These are phyloP conservation scores for Brachypteracias leptosomus DNA, from an alignment of 2,113 vertebrate species.

Conservation along the genomic window DNA sequence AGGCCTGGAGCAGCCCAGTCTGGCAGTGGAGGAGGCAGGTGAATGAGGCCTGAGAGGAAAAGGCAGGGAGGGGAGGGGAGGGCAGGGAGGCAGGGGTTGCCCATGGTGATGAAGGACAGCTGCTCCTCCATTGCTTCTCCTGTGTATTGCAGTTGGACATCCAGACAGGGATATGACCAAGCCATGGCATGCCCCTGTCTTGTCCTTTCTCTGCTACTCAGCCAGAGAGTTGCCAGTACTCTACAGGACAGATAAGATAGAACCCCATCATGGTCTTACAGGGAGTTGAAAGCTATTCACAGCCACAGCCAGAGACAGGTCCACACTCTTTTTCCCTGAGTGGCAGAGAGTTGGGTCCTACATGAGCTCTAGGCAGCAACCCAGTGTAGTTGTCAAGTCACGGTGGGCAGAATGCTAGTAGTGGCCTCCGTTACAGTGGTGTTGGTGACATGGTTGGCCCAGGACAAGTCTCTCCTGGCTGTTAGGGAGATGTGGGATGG, in stretches of 20 bases:
- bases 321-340: not conserved
- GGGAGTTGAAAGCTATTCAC: not conserved
- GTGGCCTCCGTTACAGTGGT: not conserved
- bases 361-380: not conserved
- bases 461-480: not conserved
- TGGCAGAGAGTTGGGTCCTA: no score
- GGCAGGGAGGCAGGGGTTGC: not conserved
- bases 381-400: not conserved
- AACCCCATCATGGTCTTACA: not conserved
- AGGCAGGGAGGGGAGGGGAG: not conserved
- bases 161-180: not conserved
- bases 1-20: not conserved
- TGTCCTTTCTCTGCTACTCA: not conserved
- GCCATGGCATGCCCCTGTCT: accelerated
- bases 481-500: not conserved
- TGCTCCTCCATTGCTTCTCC: not conserved
- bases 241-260: not conserved
- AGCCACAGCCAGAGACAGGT: not conserved
- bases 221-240: not conserved
- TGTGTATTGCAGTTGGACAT: not conserved
- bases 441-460: not conserved
- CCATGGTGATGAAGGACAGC: not conserved
- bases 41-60: not conserved
- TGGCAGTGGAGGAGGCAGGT: not conserved
- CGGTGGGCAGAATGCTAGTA: not conserved